phyloP scores from a whole-genome alignment of 1,140 invertebrate genomes.

The Popillia japonica region DNA sequence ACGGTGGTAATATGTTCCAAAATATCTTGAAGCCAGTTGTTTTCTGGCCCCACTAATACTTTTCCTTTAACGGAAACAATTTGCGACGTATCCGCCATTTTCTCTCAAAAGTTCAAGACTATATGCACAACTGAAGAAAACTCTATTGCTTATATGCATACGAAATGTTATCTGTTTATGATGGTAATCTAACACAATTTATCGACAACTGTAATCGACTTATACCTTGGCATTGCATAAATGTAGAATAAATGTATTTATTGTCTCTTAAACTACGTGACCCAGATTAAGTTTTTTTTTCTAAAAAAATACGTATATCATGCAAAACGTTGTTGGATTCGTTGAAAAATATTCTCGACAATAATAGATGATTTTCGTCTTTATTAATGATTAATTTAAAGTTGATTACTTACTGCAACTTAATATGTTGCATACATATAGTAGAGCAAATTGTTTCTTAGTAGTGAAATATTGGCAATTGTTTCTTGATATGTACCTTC shows the following conservation, averaged over 20 bases:
- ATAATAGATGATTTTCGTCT: neutral
- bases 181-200: neutral
- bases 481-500: too few species aligned
- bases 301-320: neutral
- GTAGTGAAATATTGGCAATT: too few species aligned
- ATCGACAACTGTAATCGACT: neutral
- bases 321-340: neutral
- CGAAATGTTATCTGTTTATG: neutral
- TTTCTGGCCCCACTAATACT: neutral
- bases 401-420: neutral
- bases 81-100: neutral
- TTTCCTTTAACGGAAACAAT: neutral
- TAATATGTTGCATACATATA: neutral
- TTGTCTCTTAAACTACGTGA: neutral
- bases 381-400: neutral
- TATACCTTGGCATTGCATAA: neutral
- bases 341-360: neutral
- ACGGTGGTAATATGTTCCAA: constrained; percentile 34
- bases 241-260: neutral
- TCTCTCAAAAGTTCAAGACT: neutral
- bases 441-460: too few species aligned
- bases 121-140: neutral
- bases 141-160: neutral
- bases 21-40: constrained; percentile 1
- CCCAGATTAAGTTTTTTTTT: neutral